Percentiles rank a stretch among this genome's conserved stretches.
Evolutionary conservation across 2,888 invertebrate species (phyloP).

Genomic region (Andricus quercusramuli): DNA sequence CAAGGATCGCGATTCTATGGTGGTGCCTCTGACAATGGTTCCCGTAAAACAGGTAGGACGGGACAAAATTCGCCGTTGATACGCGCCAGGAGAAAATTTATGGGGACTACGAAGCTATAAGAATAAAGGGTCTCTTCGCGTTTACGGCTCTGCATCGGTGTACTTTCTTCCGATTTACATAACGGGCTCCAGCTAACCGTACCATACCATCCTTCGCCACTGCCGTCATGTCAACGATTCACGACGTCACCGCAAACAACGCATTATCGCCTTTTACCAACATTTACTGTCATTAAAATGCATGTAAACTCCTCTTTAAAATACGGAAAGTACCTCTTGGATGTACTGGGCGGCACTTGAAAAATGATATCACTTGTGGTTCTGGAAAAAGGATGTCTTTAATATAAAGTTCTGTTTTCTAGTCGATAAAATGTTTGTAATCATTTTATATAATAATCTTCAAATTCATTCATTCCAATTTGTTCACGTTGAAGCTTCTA

Average conservation of each 20-base stretch:
- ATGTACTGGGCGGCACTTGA: background rate
- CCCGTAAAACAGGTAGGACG: conserved; percentile 65
- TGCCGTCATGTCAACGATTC: conserved; percentile 34
- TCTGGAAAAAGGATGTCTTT: background rate
- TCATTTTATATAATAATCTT: no score
- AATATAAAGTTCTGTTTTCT: background rate
- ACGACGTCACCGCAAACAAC: conserved; percentile 31
- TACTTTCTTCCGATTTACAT: conserved; percentile 66
- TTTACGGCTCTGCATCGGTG: conserved; percentile 67
- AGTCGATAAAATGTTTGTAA: background rate
- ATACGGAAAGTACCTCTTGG: background rate
- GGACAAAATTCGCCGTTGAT: conserved; percentile 64
- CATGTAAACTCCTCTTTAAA: conserved; percentile 35
- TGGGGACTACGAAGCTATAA: conserved; percentile 63
- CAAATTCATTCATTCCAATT: no score
- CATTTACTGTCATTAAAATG: conserved; percentile 39
- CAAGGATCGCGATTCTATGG: conserved; percentile 50
- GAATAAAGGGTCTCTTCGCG: conserved; percentile 61
- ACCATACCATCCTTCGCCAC: conserved; percentile 42
- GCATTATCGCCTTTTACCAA: conserved; percentile 33
- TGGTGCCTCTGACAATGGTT: conserved; percentile 57
- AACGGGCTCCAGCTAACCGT: conserved; percentile 57
- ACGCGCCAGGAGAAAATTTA: conserved; percentile 67
- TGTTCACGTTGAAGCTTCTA: no score
- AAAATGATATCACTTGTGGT: background rate